A percentile compares a stretch with the other conserved stretches of the same genome.
phyloP scores from a whole-genome alignment of 2,888 invertebrate species.

The Dorcus parallelipipedus region DNA sequence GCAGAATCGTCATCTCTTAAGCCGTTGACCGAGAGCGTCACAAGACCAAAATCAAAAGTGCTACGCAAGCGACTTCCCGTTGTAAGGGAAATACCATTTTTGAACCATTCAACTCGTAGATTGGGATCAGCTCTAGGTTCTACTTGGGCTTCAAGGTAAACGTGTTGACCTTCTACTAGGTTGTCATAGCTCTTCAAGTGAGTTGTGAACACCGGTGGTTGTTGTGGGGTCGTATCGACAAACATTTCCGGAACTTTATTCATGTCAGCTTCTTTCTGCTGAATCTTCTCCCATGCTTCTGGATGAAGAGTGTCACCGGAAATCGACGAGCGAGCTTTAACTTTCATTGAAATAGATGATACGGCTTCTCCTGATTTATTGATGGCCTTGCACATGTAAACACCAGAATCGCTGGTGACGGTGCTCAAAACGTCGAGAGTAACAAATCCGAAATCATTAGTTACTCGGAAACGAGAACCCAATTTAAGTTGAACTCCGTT shows the following conservation, averaged over 20 bases:
- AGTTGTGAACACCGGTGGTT: constrained; percentile 94
- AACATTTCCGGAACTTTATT: constrained; percentile 87
- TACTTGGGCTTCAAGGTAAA: constrained; percentile 84
- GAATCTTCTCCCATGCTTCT: constrained; percentile 89
- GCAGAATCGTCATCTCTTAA: constrained; percentile 89
- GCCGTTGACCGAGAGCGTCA: constrained; percentile 86
- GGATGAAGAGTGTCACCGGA: constrained; percentile 83
- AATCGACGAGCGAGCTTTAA: constrained; percentile 78
- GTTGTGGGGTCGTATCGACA: constrained; percentile 78
- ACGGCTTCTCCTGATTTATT: constrained; percentile 94
- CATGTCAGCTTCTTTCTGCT: constrained; percentile 87
- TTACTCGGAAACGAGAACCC: constrained; percentile 88
- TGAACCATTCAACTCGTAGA: constrained; percentile 86
- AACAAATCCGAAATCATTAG: constrained; percentile 91
- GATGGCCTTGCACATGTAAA: constrained; percentile 91
- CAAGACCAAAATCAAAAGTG: constrained; percentile 95
- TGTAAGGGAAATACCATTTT: constrained; percentile 81
- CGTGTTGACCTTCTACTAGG: constrained; percentile 81
- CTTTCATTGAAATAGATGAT: constrained; percentile 85
- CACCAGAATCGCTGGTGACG: constrained; percentile 84
- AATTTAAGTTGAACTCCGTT: constrained; percentile 90
- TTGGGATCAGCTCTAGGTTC: constrained; percentile 89
- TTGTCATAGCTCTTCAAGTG: constrained; percentile 83
- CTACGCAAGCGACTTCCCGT: constrained; percentile 88
- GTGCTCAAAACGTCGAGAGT: constrained; percentile 88